Evolutionary conservation across 2,113 vertebrate genomes (phyloP).

Genomic region (Brachionichthys hirsutus): DNA sequence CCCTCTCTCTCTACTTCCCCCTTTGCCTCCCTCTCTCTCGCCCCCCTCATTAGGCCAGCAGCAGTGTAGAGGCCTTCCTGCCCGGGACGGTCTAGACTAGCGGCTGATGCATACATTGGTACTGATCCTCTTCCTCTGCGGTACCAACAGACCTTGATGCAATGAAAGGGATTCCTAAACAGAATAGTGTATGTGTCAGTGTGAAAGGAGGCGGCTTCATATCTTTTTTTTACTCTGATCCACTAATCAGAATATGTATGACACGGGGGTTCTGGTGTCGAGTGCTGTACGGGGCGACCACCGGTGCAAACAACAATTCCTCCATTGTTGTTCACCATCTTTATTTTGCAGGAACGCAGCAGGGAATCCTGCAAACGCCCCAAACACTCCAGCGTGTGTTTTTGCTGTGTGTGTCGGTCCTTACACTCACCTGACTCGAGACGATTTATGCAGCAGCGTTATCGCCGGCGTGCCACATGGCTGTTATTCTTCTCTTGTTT

Average conservation of each 20-base stretch:
- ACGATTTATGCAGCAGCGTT: conserved; percentile 47
- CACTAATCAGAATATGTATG: conserved; percentile 67
- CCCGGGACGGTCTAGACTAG: conserved; percentile 21
- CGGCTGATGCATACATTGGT: conserved; percentile 56
- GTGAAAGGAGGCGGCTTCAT: conserved; percentile 48
- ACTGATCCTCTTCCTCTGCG: conserved; percentile 46
- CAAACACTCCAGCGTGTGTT: conserved; percentile 36
- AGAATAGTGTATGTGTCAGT: conserved; percentile 53
- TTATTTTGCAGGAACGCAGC: conserved; percentile 40
- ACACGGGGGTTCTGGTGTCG: conserved; percentile 22
- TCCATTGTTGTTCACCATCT: conserved; percentile 45
- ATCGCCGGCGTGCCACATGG: conserved; percentile 43
- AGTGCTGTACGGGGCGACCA: conserved; percentile 11
- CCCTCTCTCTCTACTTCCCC: conserved; percentile 1
- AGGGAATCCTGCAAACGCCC: conserved; percentile 27
- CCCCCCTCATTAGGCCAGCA: conserved; percentile 48
- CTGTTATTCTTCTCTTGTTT: conserved; percentile 50
- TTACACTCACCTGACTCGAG: conserved; percentile 45
- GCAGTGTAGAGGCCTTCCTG: conserved; percentile 29
- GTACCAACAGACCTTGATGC: conserved; percentile 52
- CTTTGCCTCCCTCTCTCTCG: conserved; percentile 15
- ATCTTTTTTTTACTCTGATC: conserved; percentile 44
- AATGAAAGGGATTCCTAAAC: conserved; percentile 56
- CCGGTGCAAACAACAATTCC: conserved; percentile 37
- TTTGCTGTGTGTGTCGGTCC: conserved; percentile 25